phyloP scores from a whole-genome alignment of 2,888 invertebrate species.

The Nomada fabriciana region DNA sequence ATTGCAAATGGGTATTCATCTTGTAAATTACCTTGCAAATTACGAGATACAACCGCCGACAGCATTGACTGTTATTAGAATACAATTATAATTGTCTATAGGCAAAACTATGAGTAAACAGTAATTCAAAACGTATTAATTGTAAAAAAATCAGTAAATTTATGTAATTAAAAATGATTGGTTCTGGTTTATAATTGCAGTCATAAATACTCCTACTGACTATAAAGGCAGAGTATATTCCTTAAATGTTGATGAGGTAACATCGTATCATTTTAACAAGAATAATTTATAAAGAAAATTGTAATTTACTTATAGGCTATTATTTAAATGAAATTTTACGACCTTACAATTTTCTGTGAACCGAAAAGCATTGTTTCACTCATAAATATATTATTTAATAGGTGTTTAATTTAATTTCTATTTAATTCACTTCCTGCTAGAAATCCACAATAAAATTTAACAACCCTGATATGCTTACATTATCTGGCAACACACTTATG shows the following conservation, averaged over 20 bases:
- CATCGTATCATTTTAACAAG: too few species aligned
- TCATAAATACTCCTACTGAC: not conserved
- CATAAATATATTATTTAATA: not conserved
- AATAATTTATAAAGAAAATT: not conserved
- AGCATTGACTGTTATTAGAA: not conserved
- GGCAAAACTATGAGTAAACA: not conserved
- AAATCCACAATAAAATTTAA: not conserved
- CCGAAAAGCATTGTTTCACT: not conserved
- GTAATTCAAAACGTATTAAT: not conserved
- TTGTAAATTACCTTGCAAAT: not conserved
- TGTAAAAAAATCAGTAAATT: not conserved
- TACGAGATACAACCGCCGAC: too few species aligned
- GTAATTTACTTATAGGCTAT: not conserved
- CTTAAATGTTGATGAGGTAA: not conserved
- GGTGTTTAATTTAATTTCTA: not conserved
- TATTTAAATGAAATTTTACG: not conserved
- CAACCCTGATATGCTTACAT: constrained; percentile 8
- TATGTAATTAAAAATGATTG: not conserved
- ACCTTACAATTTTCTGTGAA: not conserved
- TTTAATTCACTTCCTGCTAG: not conserved
- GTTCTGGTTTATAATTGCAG: not conserved
- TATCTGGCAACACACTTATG: constrained; percentile 39
- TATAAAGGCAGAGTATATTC: not conserved
- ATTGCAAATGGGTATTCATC: too few species aligned
- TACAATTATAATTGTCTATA: not conserved